Base-by-base conservation (phyloP, 2,888 invertebrate genomes). In the Elgonia sp. region DNA sequence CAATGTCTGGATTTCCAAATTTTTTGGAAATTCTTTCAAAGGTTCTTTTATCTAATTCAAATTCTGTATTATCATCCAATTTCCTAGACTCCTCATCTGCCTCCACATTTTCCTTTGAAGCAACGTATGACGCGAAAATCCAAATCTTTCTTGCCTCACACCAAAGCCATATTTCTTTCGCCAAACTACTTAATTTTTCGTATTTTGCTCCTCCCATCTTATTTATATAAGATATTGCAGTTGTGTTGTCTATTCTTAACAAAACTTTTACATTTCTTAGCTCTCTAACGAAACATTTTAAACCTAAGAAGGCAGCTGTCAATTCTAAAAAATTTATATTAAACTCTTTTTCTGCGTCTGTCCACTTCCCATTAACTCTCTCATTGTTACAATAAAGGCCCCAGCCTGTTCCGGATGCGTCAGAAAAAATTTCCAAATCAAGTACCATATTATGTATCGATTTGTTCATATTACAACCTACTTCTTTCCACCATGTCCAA, bases 191-290 rank as follows among this genome's bases (percentile, higher is more conserved):
- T 18, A 90, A 62, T 46, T 89, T 20, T 46, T 63, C 18, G 60
- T 81, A 86, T 50, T 72, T 83, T 16, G 70, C 75, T 10, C 87
- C 87, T 4, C 88, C 85, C 82, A 77, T 81, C 0, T 53, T 72
- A 81, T 89, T 89, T 9, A 89, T 85, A 21, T 89, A 79, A 4
- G 75, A 40, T 16, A 83, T 83, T 0, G 82, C 89, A 0, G 88
- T 89, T 1, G 89, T 89, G 53, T 91, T 90, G 60, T 90, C 89
- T 14, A 91, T 84, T 10, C 84, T 50, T 14, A 91, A 83, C 10
- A 91, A 39, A 18, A 91, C 80, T 40, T 87, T 67, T 29, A 70
- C 67, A 57, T 77, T 10, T 0, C 12, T 12, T 0, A 72, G 53
- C 16, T 87, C 16, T 0, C 42, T 16, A 7, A 83, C 89, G 72